Conservation (phyloP, 37 sponge, comb jelly and placozoan genomes). For the Chondrosia reniformis region DNA sequence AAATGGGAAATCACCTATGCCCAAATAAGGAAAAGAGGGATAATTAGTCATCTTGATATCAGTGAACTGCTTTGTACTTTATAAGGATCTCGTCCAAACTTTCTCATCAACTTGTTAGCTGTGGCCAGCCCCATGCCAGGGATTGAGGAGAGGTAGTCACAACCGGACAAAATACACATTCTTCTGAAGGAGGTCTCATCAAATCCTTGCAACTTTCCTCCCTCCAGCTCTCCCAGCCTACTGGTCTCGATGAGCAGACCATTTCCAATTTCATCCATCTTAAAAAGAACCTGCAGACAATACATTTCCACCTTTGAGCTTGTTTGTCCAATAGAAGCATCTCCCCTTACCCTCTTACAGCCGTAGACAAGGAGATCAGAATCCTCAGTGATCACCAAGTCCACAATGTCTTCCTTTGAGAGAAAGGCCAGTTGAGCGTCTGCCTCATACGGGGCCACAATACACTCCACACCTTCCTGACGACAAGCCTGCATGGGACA, state of each 20-base stretch:
- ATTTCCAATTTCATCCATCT: conserved; percentile 86
- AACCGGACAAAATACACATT: conserved; percentile 98
- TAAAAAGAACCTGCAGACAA: conserved; percentile 73
- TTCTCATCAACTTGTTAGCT: conserved; percentile 86
- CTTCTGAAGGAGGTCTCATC: conserved; percentile 74
- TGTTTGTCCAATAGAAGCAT: neutral
- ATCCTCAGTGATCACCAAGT: conserved; percentile 94
- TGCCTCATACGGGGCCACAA: conserved; percentile 98
- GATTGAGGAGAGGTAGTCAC: conserved; percentile 93
- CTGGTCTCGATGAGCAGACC: conserved; percentile 72
- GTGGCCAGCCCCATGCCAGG: conserved; percentile 88
- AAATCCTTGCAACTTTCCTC: conserved; percentile 59
- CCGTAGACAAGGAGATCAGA: conserved; percentile 96
- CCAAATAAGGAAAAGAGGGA: neutral
- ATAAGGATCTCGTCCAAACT: conserved; percentile 54
- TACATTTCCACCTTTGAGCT: neutral
- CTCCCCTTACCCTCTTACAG: conserved; percentile 58
- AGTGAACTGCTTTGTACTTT: conserved; percentile 38
- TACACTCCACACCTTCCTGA: conserved; percentile 71
- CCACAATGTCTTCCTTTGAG: conserved; percentile 59
- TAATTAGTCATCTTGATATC: neutral
- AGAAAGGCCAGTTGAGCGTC: conserved; percentile 97
- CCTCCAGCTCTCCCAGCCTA: conserved; percentile 61
- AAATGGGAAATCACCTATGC: conserved; percentile 69
- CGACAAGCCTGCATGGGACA: conserved; percentile 90